Evolutionary conservation across 2,113 vertebrate species (phyloP).

Genomic region (Pan troglodytes): NHGRI_mPanTro3-v2.1_pri NC_072421.2:147974001-147974500

Average conservation of each 20-base stretch:
- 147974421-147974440: neutral
- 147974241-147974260: neutral
- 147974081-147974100: neutral
- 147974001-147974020: neutral
- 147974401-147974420: constrained; percentile 16
- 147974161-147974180: neutral
- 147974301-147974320: neutral
- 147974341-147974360: neutral
- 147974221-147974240: neutral
- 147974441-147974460: neutral
- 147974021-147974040: neutral
- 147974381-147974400: neutral
- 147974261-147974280: neutral
- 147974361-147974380: neutral
- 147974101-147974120: neutral
- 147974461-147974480: neutral
- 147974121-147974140: neutral
- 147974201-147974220: neutral
- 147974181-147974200: neutral
- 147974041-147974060: neutral
- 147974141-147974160: neutral
- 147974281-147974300: neutral
- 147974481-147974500: neutral
- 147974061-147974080: neutral
- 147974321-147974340: neutral